A percentile compares a stretch with the other conserved stretches of the same genome.
These are phyloP conservation scores for Tautogolabrus adspersus DNA, from an alignment of 2,113 vertebrate species.

Conservation along the genomic window DNA sequence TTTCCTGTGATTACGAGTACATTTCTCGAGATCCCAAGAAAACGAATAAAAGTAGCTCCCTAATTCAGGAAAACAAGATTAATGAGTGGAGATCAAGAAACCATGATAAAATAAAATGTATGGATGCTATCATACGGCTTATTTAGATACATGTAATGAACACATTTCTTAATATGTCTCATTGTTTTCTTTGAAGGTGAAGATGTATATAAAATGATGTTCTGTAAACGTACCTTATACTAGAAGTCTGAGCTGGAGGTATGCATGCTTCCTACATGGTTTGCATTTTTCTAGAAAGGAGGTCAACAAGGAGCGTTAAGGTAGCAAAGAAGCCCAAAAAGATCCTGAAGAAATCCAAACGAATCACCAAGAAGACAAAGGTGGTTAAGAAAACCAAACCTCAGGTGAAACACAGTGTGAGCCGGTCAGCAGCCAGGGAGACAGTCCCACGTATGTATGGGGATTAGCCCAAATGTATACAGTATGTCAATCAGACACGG, in stretches of 20 bases:
- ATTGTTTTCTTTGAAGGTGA: neutral
- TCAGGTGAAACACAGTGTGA: constrained; percentile 27
- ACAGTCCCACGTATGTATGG: constrained; percentile 67
- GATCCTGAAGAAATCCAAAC: constrained; percentile 56
- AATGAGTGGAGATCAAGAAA: no score
- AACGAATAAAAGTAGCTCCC: no score
- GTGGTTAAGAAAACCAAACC: constrained; percentile 43
- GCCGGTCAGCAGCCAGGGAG: constrained; percentile 10
- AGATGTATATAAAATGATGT: neutral
- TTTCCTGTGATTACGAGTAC: no score
- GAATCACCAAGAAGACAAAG: constrained; percentile 44
- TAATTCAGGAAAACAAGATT: no score
- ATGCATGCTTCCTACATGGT: neutral
- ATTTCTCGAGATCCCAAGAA: no score
- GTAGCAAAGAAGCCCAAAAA: constrained; percentile 54
- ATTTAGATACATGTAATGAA: no score
- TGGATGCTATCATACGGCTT: no score
- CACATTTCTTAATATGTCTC: neutral
- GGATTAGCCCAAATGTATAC: constrained; percentile 29
- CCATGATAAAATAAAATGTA: no score
- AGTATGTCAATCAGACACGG: constrained; percentile 48
- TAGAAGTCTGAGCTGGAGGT: neutral
- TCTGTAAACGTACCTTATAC: no score
- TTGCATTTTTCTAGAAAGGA: constrained; percentile 59
- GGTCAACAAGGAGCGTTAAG: constrained; percentile 53